phyloP scores from a whole-genome alignment of 1,140 invertebrate species.

The Heterodera schachtii region DNA sequence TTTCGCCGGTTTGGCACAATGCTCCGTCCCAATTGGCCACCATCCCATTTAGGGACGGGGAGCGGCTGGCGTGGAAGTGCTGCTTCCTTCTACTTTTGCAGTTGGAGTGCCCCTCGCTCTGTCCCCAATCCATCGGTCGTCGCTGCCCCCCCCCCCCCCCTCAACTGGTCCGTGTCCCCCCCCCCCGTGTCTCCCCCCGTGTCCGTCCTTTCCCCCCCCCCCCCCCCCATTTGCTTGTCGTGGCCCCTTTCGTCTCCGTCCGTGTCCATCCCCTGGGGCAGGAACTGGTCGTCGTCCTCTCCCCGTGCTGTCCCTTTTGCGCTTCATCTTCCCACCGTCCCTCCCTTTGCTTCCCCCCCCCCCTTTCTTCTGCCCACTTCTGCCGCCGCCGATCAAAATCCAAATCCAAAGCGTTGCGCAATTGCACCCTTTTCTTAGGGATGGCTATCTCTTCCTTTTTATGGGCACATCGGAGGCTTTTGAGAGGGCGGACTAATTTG shows the following conservation, averaged over 20 bases:
- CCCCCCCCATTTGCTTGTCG: too few relatives aligned
- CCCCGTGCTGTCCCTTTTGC: neutral
- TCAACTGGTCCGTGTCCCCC: neutral
- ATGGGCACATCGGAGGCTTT: neutral
- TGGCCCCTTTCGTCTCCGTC: neutral
- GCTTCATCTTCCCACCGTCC: neutral
- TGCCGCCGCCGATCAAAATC: neutral
- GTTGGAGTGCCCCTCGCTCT: neutral
- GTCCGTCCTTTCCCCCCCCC: too few relatives aligned
- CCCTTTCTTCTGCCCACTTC: neutral
- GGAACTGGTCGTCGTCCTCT: neutral
- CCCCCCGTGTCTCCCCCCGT: too few relatives aligned
- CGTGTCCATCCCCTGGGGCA: neutral
- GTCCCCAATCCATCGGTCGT: neutral
- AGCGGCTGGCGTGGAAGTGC: neutral
- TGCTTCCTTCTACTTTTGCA: neutral
- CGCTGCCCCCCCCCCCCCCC: too few relatives aligned
- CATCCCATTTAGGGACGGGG: neutral
- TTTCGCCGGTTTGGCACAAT: neutral
- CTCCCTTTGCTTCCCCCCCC: neutral
- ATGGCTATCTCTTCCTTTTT: neutral
- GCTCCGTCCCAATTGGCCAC: neutral
- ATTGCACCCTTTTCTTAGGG: neutral
- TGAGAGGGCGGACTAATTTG: neutral
- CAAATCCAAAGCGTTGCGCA: neutral